Evolutionary conservation across 2,113 vertebrate species (phyloP), one percentile per base, ranked within the genome.

Genomic region (Rynchops niger): DNA sequence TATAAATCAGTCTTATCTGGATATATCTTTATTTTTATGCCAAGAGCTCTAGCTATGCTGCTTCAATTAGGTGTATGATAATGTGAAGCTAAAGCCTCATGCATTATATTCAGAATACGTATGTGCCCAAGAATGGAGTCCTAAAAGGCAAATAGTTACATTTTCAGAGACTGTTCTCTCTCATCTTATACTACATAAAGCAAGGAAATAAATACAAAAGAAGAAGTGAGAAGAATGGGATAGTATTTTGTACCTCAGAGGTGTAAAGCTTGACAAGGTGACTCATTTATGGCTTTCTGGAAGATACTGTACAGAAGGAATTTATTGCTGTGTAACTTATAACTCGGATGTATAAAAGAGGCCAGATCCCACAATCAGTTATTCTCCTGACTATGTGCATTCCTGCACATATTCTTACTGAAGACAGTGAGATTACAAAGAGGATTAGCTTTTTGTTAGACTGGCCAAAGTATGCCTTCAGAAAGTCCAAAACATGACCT

Each of bases 401-500:
- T 97, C 62, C 78, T 90, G 59, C 55, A 83, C 69, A 80, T 81
- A 88, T 56, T 95, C 78, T 87, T 95, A 6, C 74, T 56, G 47
- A 88, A 93, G 91, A 97, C 87, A 96, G 94, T 61, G 85, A 89
- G 84, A 97, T 96, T 95, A 85, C 50, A 53, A 81, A 61, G 63
- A 80, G 89, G 66, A 94, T 93, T 91, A 96, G 36, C 21, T 91
- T 84, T 96, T 91, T 88, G 74, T 91, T 90, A 71, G 82, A 63
- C 50, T 91, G 84, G 85, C 87, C 82, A 85, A 96, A 91, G 47
- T 53, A 59, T 86, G 78, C 67, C 40, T 94, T 88, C 15, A 19
- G 78, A 97, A 97, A 85, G 78, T 78, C 93, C 96, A 96, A 97
- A 96, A 88, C 67, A 96, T 93, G 93, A 96, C 95, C 94, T 94